Conservation (phyloP, 2,113 vertebrate species). For the Gymnobelideus leadbeateri region DNA sequence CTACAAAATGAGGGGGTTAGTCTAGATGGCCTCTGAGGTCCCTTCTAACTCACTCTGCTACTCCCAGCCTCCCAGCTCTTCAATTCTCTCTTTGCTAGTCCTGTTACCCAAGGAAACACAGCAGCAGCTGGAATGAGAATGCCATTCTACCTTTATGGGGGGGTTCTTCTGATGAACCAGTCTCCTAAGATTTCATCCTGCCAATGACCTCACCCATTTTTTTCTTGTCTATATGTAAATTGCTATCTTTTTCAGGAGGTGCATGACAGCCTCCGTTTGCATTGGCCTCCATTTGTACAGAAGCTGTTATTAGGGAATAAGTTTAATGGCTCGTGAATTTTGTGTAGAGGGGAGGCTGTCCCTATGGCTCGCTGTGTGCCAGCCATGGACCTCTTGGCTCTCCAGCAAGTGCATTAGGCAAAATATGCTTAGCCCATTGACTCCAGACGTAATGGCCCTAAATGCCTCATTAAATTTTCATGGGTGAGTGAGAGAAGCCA, state of each 20-base stretch:
- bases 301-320: slow-evolving; percentile 85
- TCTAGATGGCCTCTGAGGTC: not conserved
- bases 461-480: slow-evolving; percentile 89
- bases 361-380: slow-evolving; percentile 81
- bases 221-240: slow-evolving; percentile 81
- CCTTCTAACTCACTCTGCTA: not conserved
- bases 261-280: slow-evolving; percentile 75
- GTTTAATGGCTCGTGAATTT: slow-evolving; percentile 88
- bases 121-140: not conserved
- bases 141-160: slow-evolving; percentile 71
- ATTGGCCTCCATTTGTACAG: slow-evolving; percentile 80
- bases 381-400: slow-evolving; percentile 80
- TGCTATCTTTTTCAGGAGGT: slow-evolving; percentile 81
- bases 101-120: not conserved
- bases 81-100: not conserved
- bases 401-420: slow-evolving; percentile 84
- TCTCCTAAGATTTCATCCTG: slow-evolving; percentile 52
- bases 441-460: slow-evolving; percentile 85
- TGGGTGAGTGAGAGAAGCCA: slow-evolving; percentile 84
- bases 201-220: slow-evolving; percentile 72
- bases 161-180: slow-evolving; percentile 65
- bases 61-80: not conserved
- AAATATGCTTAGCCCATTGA: slow-evolving; percentile 87
- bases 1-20: not conserved
- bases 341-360: slow-evolving; percentile 81